Conservation (phyloP, 2,797 vertebrate species). For the Kryptolebias ocellatus region DNA sequence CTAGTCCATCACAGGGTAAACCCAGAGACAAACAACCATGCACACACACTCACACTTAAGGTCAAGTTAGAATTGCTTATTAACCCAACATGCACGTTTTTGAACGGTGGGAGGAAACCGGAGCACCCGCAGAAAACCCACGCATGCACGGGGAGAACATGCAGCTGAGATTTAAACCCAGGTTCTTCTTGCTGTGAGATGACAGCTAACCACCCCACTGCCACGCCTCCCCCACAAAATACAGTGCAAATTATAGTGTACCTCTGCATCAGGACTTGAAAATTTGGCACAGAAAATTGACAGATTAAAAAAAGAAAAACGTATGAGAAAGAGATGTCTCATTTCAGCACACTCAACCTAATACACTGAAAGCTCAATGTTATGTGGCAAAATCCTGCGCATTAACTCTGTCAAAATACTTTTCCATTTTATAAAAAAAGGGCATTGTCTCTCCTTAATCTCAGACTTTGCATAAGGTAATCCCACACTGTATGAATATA, state of each 20-base stretch:
- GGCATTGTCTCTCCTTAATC: conserved; percentile 19
- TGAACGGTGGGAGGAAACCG: too few relatives aligned
- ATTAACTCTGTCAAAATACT: conserved; percentile 21
- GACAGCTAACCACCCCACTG: too few relatives aligned
- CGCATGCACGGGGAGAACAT: too few relatives aligned
- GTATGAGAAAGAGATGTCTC: neutral
- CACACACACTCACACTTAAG: too few relatives aligned
- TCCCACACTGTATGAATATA: conserved; percentile 31
- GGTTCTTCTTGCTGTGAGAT: too few relatives aligned
- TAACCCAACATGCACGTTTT: too few relatives aligned
- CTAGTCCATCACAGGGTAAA: too few relatives aligned
- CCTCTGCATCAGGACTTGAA: neutral
- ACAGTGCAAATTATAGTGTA: neutral
- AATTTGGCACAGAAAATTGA: neutral
- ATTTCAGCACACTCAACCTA: conserved; percentile 2
- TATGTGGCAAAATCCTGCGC: conserved; percentile 1
- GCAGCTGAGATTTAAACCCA: too few relatives aligned
- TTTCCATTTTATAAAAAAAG: conserved; percentile 18
- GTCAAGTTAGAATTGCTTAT: too few relatives aligned
- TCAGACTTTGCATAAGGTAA: conserved; percentile 32
- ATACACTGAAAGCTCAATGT: neutral
- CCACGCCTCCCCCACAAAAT: neutral
- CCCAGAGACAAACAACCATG: too few relatives aligned
- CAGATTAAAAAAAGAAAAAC: neutral
- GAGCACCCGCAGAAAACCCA: too few relatives aligned